Evolutionary conservation across 2,888 invertebrate species (phyloP), one percentile per base, ranked within the genome.

Genomic region (Aproaerema taeniolella): DNA sequence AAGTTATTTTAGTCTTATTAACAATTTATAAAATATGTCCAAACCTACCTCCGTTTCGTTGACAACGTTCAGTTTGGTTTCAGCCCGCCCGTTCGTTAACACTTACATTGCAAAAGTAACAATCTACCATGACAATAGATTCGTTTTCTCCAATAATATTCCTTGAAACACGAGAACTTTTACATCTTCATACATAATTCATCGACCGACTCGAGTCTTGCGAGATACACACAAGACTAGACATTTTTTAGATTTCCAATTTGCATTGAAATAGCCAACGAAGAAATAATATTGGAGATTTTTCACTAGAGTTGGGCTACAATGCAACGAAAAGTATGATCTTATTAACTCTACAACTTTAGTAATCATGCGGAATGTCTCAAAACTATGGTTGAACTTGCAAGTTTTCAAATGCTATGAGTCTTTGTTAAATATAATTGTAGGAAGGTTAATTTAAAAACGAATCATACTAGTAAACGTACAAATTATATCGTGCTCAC

Each of bases 91-190:
- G 74, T 69, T 78, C 72, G 55, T 68, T 55, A 67, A 82, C 78
- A 76, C 72, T 78, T 66, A 82, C 72, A 78, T 76, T 69, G 74
- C 81, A 79, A 82, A 85, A 85, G 81, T 79, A 76, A 83, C 85
- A 86, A 81, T 85, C 83, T 86, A 86, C 81, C 86, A 86, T 86
- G 85, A 86, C 86, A 82, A 82, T 85, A 86, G 86, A 85, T 70
- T 71, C 55, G 58, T 65, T 64, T 57, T 67, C 82, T 83, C 85
- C 85, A 86, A 83, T 82, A 81, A 62, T 81, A 82, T 82, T 82
- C 63, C 73, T 71, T 66, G 42, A 32, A 31, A 37, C 39, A 26
- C 37, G 32, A n/a, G n/a, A n/a, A 43, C 47, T 43, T 40, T 42
- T 39, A 25, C 1, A 1, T 24, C 12, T 14, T 33, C 12, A 24